A percentile compares a stretch with the other conserved stretches of the same genome.
Conservation (phyloP, 2,888 invertebrate species). For the Glaucopsyche alexis region DNA sequence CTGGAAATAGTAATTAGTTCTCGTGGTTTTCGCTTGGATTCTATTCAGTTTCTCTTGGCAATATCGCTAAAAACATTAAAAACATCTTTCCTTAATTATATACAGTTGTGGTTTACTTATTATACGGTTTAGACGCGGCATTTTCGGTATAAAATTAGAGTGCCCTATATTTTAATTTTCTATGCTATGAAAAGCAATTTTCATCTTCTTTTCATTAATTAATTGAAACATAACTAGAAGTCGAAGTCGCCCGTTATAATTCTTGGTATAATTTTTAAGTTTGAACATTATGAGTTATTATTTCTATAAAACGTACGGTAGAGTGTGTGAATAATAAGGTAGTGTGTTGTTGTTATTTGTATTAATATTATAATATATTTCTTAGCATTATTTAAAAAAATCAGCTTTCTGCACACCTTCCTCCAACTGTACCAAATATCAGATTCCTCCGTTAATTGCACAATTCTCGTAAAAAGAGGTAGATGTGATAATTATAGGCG, state of each 20-base stretch:
- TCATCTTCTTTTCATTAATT: background rate
- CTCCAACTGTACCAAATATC: no score
- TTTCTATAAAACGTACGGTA: no score
- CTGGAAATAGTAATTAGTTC: slow-evolving; percentile 6
- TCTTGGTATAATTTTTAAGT: no score
- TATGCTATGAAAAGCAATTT: background rate
- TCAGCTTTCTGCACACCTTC: no score
- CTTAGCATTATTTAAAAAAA: no score
- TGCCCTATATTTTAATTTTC: slow-evolving; percentile 1
- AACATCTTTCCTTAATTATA: slow-evolving; percentile 7
- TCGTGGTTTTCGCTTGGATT: background rate
- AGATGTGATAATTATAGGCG: no score
- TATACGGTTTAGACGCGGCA: background rate
- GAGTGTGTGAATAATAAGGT: no score
- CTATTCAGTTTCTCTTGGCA: slow-evolving; percentile 2
- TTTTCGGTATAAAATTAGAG: background rate
- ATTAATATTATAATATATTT: no score
- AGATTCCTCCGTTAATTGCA: no score
- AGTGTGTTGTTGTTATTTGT: no score
- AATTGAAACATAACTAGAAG: background rate
- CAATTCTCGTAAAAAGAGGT: no score
- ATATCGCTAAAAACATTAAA: slow-evolving; percentile 13
- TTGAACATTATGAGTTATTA: no score
- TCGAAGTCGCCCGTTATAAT: background rate
- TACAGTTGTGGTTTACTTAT: background rate